Evolutionary conservation across 2,797 vertebrate genomes (phyloP), one percentile per base, ranked within the genome.

Genomic region (Anolis apletophallus): DNA sequence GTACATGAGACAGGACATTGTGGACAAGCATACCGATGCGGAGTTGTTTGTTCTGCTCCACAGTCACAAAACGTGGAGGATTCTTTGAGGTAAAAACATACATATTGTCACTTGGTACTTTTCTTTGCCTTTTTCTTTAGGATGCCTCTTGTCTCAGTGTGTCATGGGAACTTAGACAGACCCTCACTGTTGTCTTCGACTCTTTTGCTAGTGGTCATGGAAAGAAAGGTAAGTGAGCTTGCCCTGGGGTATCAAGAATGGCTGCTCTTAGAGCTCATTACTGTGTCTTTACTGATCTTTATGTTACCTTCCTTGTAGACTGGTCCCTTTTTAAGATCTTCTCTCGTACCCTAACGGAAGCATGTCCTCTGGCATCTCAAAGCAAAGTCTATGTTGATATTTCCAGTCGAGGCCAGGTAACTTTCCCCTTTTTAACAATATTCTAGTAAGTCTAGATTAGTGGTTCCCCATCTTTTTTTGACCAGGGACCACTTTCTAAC

Each of bases 321-420:
- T 99, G 98, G 98, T 99, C 98, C 54, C 96, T 99, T 86, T 99
- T 99, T 87, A 99, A 98, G 96, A 99, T 99, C 98, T 99, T 99
- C 94, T 98, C 98, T 84, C 97, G 98, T 86, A 99, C 98, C 0
- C 95, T 99, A 90, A 99, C 98, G 0, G 98, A 99, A 57, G 96
- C 97, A 0, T 99, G 99, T 91, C 98, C 99, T 0, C 95, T 99
- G 93, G 98, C 98, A 13, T 97, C 97, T 0, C 97, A 98, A 91
- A 99, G 98, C 96, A 98, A 97, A 92, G 96, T 99, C 90, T 99
- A 98, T 0, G 96, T 99, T 69, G 98, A 99, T 90, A 72, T 98
- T 93, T 99, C 98, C 81, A 97, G 97, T 93, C 97, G 97, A 88
- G 95, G 95, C 83, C 96, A 98, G 98, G 99, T 99, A 95, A 88